phyloP scores from a whole-genome alignment of 1,140 invertebrate species.

The Ceratosolen solmsi region DNA sequence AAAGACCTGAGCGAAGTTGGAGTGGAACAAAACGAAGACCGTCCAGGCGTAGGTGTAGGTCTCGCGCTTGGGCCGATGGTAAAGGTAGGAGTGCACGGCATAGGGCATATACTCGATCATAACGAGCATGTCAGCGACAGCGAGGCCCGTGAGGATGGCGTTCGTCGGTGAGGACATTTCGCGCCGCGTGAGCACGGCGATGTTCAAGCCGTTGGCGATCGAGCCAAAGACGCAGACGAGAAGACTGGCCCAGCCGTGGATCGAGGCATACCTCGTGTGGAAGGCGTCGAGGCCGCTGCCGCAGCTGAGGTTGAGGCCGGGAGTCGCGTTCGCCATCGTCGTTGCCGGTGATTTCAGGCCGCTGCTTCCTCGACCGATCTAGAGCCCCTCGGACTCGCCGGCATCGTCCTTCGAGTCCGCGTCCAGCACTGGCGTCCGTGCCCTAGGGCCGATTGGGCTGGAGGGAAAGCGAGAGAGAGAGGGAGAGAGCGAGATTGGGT shows the following conservation, averaged over 20 bases:
- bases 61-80: slow-evolving; percentile 75
- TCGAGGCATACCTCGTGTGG: slow-evolving; percentile 68
- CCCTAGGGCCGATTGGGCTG: too few species aligned
- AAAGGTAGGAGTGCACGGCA: slow-evolving; percentile 85
- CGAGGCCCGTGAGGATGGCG: slow-evolving; percentile 91
- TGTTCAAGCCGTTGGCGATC: slow-evolving; percentile 93
- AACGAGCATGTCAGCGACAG: slow-evolving; percentile 91
- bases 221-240: slow-evolving; percentile 93
- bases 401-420: not conserved
- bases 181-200: slow-evolving; percentile 91
- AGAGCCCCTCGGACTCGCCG: not conserved
- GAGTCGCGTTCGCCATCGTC: slow-evolving; percentile 42
- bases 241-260: slow-evolving; percentile 84
- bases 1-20: slow-evolving; percentile 87
- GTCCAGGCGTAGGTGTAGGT: slow-evolving; percentile 85
- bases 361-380: not conserved
- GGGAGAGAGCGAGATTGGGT: too few species aligned
- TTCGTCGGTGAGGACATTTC: slow-evolving; percentile 96
- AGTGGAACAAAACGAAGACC: slow-evolving; percentile 87
- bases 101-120: slow-evolving; percentile 96
- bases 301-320: slow-evolving; percentile 70
- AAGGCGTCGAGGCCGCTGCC: slow-evolving; percentile 69
- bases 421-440: too few species aligned
- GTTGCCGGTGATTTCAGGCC: not conserved
- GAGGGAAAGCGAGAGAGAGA: too few species aligned